Evolutionary conservation across 2,113 vertebrate genomes (phyloP).

Genomic region (Acrocephalus arundinaceus): DNA sequence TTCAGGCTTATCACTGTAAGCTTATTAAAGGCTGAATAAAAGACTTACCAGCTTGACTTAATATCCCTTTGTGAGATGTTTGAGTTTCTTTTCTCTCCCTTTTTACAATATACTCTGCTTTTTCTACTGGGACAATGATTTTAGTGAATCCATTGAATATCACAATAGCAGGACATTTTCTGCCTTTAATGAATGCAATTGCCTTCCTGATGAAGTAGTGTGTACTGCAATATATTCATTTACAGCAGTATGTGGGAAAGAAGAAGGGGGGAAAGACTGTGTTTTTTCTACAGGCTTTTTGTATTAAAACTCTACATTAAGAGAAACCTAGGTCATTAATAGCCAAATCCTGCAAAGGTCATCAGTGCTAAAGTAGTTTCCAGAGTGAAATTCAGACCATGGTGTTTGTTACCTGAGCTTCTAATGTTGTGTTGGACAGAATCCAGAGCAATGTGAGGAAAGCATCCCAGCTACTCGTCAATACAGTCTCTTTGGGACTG

Average conservation of each 20-base stretch:
- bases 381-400: neutral
- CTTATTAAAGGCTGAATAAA: conserved; percentile 15
- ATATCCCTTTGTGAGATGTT: neutral
- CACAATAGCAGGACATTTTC: neutral
- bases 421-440: rapidly evolving
- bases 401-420: neutral
- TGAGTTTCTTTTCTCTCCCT: neutral
- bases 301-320: neutral
- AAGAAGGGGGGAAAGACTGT: neutral
- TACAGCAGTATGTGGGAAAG: neutral
- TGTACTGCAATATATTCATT: neutral
- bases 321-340: neutral
- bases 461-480: neutral
- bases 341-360: neutral
- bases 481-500: neutral
- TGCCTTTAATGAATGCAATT: neutral
- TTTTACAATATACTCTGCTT: neutral
- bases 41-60: conserved; percentile 1
- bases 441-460: neutral
- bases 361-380: neutral
- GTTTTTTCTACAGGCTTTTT: neutral
- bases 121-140: neutral
- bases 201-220: neutral
- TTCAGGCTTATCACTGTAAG: neutral
- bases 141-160: neutral